A percentile compares a stretch with the other conserved stretches of the same genome.
Evolutionary conservation across 2,113 vertebrate genomes (phyloP).

Genomic region (Corythoichthys intestinalis): DNA sequence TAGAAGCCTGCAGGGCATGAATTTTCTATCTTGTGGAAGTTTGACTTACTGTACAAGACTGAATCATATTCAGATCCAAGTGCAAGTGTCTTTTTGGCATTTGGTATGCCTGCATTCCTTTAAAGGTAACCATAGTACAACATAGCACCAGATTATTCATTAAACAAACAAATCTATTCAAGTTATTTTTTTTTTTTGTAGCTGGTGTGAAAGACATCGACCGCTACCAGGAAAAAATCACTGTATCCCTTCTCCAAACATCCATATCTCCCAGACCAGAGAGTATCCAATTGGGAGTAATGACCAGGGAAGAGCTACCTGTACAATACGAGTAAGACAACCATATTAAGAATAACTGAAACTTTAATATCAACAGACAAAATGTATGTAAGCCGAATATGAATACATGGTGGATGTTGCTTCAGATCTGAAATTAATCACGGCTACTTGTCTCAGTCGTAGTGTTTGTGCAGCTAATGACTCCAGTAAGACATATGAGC

Average conservation of each 20-base stretch:
- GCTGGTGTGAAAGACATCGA: conserved; percentile 93
- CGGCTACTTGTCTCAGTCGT: conserved; percentile 63
- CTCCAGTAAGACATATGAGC: conserved; percentile 80
- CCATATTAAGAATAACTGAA: background rate
- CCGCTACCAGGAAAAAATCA: conserved; percentile 92
- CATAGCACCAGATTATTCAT: background rate
- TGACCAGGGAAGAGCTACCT: conserved; percentile 87
- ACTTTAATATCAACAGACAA: background rate
- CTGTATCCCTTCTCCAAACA: conserved; percentile 80
- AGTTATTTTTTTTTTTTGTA: conserved; percentile 35
- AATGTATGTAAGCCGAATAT: too few relatives aligned
- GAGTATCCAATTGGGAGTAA: conserved; percentile 84
- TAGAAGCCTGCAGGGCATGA: too few relatives aligned
- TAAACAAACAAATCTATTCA: background rate
- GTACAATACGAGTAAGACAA: conserved; percentile 82
- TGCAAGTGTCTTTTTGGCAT: too few relatives aligned
- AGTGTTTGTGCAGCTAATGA: conserved; percentile 76
- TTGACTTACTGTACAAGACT: background rate
- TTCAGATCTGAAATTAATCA: background rate
- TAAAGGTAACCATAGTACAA: too few relatives aligned
- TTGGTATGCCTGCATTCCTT: too few relatives aligned
- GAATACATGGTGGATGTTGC: too few relatives aligned
- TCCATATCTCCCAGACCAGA: conserved; percentile 77
- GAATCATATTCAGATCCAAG: too few relatives aligned
- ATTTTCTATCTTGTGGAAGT: background rate